A percentile compares a stretch with the other conserved stretches of the same genome.
Evolutionary conservation across 2,797 vertebrate species (phyloP).

Genomic region (Notamacropus eugenii): DNA sequence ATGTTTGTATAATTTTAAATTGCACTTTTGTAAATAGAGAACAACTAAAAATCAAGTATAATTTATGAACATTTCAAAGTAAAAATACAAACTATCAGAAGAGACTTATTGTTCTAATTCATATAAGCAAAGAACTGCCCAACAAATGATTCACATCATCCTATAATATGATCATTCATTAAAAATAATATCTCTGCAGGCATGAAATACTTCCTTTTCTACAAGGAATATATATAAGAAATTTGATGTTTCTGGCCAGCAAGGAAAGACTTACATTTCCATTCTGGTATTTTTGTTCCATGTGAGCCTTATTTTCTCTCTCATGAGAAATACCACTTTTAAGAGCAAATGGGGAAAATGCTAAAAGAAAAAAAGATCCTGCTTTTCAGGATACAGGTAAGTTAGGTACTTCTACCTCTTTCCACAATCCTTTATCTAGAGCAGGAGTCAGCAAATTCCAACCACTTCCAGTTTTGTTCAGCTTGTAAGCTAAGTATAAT

Average conservation of each 20-base stretch:
- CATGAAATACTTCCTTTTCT: conserved; percentile 81
- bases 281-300: conserved; percentile 82
- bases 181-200: conserved; percentile 80
- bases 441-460: neutral
- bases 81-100: conserved; percentile 66
- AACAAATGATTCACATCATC: conserved; percentile 78
- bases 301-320: conserved; percentile 58
- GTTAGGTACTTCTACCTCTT: neutral
- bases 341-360: conserved; percentile 69
- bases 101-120: conserved; percentile 74
- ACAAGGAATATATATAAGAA: conserved; percentile 79
- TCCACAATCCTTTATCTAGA: neutral
- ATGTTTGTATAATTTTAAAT: conserved; percentile 45
- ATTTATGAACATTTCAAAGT: conserved; percentile 45
- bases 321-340: conserved; percentile 76
- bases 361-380: conserved; percentile 73
- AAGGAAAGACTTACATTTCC: conserved; percentile 84
- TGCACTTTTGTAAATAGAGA: conserved; percentile 56
- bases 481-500: neutral
- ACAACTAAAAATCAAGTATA: conserved; percentile 49
- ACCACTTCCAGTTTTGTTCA: neutral
- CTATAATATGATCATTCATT: conserved; percentile 82
- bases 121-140: conserved; percentile 79
- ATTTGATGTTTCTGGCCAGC: conserved; percentile 76
- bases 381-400: conserved; percentile 42